A percentile compares a stretch with the other conserved stretches of the same genome.
Evolutionary conservation across 2,113 vertebrate genomes (phyloP).

Genomic region (Chaenogobius annularis): DNA sequence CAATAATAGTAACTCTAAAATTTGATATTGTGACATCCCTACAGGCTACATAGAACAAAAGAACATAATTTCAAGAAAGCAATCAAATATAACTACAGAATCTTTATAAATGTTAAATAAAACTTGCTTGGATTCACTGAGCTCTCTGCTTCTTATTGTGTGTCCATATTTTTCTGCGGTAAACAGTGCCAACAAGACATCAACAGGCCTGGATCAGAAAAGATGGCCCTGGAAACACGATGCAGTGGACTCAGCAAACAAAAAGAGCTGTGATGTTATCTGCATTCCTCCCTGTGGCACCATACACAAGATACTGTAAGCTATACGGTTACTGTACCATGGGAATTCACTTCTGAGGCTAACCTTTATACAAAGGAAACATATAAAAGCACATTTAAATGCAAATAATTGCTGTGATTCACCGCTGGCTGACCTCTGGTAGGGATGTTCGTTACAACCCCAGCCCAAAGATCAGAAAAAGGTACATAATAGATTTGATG

Average conservation of each 20-base stretch:
- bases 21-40: too few relatives aligned
- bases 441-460: slow-evolving; percentile 29
- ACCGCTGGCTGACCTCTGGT: slow-evolving; percentile 50
- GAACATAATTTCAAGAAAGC: neutral
- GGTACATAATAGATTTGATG: slow-evolving; percentile 46
- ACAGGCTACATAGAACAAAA: too few relatives aligned
- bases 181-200: slow-evolving; percentile 44
- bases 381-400: slow-evolving; percentile 30
- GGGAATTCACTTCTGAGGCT: slow-evolving; percentile 13
- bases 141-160: neutral
- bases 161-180: neutral
- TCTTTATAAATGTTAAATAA: neutral
- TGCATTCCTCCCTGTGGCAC: slow-evolving; percentile 43
- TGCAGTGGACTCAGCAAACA: slow-evolving; percentile 56
- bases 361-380: slow-evolving; percentile 13
- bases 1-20: too few relatives aligned
- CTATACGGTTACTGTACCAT: slow-evolving; percentile 29
- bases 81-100: neutral
- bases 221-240: slow-evolving; percentile 62
- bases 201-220: slow-evolving; percentile 54
- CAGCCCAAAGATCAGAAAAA: slow-evolving; percentile 20
- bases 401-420: slow-evolving; percentile 31
- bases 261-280: slow-evolving; percentile 55
- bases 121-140: neutral
- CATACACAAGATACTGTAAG: slow-evolving; percentile 19